phyloP scores from a whole-genome alignment of 1,140 invertebrate species.

The Eueides isabella region DNA sequence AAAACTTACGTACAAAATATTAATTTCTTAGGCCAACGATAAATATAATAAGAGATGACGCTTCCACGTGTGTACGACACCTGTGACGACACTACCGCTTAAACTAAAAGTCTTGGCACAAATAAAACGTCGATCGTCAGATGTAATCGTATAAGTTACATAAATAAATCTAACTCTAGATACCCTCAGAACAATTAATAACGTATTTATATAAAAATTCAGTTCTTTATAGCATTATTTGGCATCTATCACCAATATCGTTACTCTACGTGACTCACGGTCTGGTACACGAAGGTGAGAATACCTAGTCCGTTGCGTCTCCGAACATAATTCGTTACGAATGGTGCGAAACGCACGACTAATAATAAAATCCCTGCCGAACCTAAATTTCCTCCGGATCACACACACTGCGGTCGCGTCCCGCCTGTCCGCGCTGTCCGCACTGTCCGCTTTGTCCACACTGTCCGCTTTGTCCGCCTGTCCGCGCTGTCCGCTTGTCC shows the following conservation, averaged over 20 bases:
- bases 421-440: conserved; percentile 13
- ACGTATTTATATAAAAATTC: conserved; percentile 81
- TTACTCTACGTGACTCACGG: conserved; percentile 75
- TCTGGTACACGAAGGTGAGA: conserved; percentile 77
- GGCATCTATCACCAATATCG: conserved; percentile 79
- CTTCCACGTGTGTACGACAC: conserved; percentile 42
- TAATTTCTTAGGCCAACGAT: conserved; percentile 75
- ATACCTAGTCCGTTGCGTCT: conserved; percentile 72
- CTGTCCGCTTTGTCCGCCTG: neutral
- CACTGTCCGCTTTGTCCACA: neutral
- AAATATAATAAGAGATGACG: conserved; percentile 49
- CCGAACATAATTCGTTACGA: conserved; percentile 65
- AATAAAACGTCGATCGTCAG: conserved; percentile 57
- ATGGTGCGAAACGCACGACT: conserved; percentile 49
- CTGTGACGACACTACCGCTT: conserved; percentile 56
- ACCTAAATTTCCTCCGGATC: conserved; percentile 74
- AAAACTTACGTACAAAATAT: conserved; percentile 73
- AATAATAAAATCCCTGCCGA: conserved; percentile 72
- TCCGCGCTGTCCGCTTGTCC: conserved; percentile 29
- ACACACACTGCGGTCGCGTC: conserved; percentile 49
- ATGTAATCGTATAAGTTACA: conserved; percentile 62
- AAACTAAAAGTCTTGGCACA: conserved; percentile 77
- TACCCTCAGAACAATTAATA: conserved; percentile 82
- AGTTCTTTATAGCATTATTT: conserved; percentile 83
- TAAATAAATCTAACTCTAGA: conserved; percentile 78